A percentile compares a stretch with the other conserved stretches of the same genome.
Evolutionary conservation across 1,140 invertebrate genomes (phyloP).

Genomic region (Drosophila mojavensis): DNA sequence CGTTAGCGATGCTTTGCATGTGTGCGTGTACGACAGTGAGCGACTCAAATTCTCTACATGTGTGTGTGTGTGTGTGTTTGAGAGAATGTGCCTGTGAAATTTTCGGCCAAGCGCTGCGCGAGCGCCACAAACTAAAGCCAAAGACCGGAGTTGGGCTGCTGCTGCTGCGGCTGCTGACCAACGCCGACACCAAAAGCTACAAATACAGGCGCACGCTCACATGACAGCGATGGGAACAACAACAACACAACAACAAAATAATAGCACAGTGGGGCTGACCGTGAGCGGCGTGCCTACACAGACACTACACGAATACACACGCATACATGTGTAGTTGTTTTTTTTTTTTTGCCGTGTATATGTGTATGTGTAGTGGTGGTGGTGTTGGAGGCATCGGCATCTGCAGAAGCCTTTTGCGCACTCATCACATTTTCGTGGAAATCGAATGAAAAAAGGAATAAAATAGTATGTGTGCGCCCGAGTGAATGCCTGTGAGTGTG

Average conservation of each 20-base stretch:
- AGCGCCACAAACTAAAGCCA: slow-evolving; percentile 48
- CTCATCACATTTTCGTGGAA: slow-evolving; percentile 82
- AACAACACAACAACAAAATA: slow-evolving; percentile 44
- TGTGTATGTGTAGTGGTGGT: slow-evolving; percentile 43
- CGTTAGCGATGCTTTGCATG: slow-evolving; percentile 12
- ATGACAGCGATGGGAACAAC: slow-evolving; percentile 53
- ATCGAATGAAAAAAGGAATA: slow-evolving; percentile 69
- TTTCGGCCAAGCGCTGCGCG: slow-evolving; percentile 49
- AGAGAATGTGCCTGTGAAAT: slow-evolving; percentile 60
- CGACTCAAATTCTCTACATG: slow-evolving; percentile 9
- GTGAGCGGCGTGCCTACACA: slow-evolving; percentile 45
- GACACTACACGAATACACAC: slow-evolving; percentile 39
- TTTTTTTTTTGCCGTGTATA: slow-evolving; percentile 13
- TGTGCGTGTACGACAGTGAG: slow-evolving; percentile 1
- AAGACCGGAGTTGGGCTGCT: slow-evolving; percentile 44
- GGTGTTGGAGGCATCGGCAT: slow-evolving; percentile 62
- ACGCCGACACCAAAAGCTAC: slow-evolving; percentile 48
- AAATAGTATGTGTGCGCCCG: slow-evolving; percentile 38
- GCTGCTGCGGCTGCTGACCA: slow-evolving; percentile 47
- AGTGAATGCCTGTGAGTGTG: background rate
- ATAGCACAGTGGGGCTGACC: slow-evolving; percentile 50
- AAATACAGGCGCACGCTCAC: slow-evolving; percentile 55
- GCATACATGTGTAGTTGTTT: slow-evolving; percentile 31
- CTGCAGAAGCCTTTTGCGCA: slow-evolving; percentile 81
- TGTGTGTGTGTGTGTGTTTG: slow-evolving; percentile 31